phyloP scores from a whole-genome alignment of 2,797 vertebrate species.

The Notoglanidium macrostoma region DNA sequence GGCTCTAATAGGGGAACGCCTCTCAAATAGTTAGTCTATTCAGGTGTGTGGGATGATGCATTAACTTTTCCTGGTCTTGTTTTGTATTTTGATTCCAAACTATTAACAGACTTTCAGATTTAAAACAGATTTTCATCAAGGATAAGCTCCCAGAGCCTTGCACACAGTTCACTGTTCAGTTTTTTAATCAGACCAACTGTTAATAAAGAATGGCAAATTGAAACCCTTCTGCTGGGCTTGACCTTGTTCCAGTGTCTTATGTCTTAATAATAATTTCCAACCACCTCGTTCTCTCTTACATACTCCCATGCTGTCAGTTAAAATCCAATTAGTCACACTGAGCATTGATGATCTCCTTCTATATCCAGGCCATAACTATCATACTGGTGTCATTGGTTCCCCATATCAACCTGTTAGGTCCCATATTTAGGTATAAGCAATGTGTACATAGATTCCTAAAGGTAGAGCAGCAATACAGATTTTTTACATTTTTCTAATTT shows the following conservation, averaged over 20 bases:
- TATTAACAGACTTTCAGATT: constrained; percentile 26
- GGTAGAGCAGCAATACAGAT: not conserved
- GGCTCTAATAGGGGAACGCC: not conserved
- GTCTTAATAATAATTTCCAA: constrained; percentile 16
- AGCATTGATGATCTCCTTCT: constrained; percentile 58
- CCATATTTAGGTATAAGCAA: not conserved
- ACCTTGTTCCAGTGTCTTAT: not conserved
- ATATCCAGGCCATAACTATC: constrained; percentile 63
- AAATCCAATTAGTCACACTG: constrained; percentile 75
- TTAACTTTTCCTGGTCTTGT: constrained; percentile 40
- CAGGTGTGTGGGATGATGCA: not conserved
- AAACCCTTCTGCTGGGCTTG: not conserved
- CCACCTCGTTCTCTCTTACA: constrained; percentile 14
- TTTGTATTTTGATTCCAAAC: not conserved
- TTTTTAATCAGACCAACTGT: not conserved
- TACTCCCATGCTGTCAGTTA: constrained; percentile 67
- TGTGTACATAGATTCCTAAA: not conserved
- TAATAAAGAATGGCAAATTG: not conserved
- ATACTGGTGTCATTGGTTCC: constrained; percentile 59
- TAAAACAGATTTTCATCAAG: not conserved
- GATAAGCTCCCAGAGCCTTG: not conserved
- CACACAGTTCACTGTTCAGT: not conserved
- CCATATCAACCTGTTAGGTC: constrained; percentile 70
- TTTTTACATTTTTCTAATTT: not conserved
- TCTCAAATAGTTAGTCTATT: not conserved